Percentiles rank a stretch among this genome's conserved stretches.
These are phyloP conservation scores for Poeciliopsis infans DNA, from an alignment of 2,797 vertebrate genomes.

Conservation along the genomic window DNA sequence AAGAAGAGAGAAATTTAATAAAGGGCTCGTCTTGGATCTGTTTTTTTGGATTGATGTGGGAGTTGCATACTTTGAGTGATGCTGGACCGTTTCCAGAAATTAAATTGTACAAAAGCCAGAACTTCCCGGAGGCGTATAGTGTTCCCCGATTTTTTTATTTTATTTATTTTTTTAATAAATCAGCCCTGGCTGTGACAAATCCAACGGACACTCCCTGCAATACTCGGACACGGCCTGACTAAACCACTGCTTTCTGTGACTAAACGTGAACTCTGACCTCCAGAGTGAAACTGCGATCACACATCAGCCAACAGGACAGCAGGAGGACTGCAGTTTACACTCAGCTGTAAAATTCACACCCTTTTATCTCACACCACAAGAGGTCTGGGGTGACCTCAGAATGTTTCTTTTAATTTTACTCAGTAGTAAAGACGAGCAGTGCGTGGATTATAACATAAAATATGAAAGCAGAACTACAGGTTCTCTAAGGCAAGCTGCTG, in stretches of 20 bases:
- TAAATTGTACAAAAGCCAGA: constrained; percentile 26
- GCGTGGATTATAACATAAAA: not conserved
- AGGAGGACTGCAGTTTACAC: constrained; percentile 6
- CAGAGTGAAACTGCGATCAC: constrained; percentile 40
- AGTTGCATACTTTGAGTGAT: not conserved
- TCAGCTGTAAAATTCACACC: constrained; percentile 17
- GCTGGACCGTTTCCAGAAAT: not conserved
- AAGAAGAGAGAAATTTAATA: not conserved
- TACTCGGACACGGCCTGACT: constrained; percentile 22
- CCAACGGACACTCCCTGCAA: constrained; percentile 35
- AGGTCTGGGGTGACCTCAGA: not conserved
- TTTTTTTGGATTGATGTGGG: not conserved
- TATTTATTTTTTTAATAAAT: not conserved
- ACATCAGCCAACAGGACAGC: constrained; percentile 21
- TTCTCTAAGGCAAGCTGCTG: constrained; percentile 20
- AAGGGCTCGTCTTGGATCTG: not conserved
- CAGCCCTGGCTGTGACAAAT: constrained; percentile 35
- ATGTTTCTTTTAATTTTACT: not conserved
- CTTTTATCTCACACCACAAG: constrained; percentile 7
- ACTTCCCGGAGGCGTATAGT: constrained; percentile 20
- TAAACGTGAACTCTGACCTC: constrained; percentile 58
- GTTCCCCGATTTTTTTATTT: constrained; percentile 31
- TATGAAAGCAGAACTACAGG: not conserved
- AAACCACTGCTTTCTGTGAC: constrained; percentile 45
- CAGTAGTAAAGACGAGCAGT: not conserved